These are phyloP conservation scores for Sapayoa aenigma DNA, from an alignment of 2,113 vertebrate species.

Conservation along the genomic window DNA sequence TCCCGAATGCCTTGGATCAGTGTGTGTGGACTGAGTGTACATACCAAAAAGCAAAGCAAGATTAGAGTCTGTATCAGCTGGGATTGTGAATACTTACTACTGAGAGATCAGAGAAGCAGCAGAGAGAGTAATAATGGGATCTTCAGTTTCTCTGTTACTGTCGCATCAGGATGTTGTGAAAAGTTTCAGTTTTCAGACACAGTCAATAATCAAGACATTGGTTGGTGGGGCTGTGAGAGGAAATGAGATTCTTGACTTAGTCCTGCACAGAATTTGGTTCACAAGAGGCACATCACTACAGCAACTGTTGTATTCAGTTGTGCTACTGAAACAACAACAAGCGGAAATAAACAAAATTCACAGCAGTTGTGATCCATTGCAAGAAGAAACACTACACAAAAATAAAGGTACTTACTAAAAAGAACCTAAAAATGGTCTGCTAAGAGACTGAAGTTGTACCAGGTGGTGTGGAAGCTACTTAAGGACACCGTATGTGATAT, in stretches of 20 bases:
- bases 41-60: neutral
- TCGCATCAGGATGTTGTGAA: neutral
- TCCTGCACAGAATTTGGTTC: neutral
- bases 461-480: slow-evolving; percentile 10
- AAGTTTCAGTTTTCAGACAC: neutral
- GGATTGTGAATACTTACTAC: neutral
- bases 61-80: neutral
- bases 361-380: neutral
- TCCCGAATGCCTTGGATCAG: neutral
- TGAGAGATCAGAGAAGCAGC: neutral
- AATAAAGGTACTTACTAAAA: neutral
- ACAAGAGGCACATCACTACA: neutral
- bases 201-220: neutral
- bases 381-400: neutral
- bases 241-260: neutral
- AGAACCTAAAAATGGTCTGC: neutral
- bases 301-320: neutral
- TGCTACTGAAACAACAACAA: neutral
- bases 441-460: neutral
- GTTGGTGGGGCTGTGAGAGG: neutral
- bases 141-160: neutral
- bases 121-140: neutral
- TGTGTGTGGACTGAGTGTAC: neutral
- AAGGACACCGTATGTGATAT: slow-evolving; percentile 6
- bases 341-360: neutral